Conservation (phyloP, 2,888 invertebrate genomes). For the Pogonocherus hispidulus region DNA sequence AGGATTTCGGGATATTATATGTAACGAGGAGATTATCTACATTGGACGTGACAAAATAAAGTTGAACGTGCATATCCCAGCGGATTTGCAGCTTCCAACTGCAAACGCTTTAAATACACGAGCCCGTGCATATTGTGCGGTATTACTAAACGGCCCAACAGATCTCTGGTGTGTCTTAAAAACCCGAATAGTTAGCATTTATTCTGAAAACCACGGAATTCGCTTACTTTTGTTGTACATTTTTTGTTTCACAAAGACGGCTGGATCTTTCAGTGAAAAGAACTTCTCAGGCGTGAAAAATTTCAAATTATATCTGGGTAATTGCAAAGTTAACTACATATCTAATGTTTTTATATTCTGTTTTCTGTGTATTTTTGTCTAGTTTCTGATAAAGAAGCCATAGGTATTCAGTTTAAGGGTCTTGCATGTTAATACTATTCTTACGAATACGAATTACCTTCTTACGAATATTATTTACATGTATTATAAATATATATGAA, state of each 20-base stretch:
- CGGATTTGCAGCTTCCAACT: conserved; percentile 27
- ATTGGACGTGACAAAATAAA: conserved; percentile 31
- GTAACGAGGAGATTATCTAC: conserved; percentile 25
- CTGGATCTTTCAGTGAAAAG: neutral
- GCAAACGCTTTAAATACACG: conserved; percentile 26
- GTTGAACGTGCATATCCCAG: conserved; percentile 25
- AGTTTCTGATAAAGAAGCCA: no score
- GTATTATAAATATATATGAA: no score
- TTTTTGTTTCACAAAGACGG: neutral
- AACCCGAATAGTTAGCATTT: neutral
- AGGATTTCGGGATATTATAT: conserved; percentile 28
- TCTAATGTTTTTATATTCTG: no score
- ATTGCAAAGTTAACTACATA: no score
- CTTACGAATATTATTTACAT: no score
- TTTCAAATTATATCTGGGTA: no score
- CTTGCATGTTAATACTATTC: no score
- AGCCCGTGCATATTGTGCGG: conserved; percentile 24
- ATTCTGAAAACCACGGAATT: neutral
- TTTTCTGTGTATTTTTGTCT: no score
- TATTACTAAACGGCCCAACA: conserved; percentile 1
- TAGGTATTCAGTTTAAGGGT: no score
- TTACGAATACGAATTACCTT: no score
- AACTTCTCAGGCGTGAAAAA: no score
- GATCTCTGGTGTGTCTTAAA: conserved; percentile 18
- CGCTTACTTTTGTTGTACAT: neutral